Conservation (phyloP, 2,797 vertebrate species). For the Benthosema pterotum region DNA sequence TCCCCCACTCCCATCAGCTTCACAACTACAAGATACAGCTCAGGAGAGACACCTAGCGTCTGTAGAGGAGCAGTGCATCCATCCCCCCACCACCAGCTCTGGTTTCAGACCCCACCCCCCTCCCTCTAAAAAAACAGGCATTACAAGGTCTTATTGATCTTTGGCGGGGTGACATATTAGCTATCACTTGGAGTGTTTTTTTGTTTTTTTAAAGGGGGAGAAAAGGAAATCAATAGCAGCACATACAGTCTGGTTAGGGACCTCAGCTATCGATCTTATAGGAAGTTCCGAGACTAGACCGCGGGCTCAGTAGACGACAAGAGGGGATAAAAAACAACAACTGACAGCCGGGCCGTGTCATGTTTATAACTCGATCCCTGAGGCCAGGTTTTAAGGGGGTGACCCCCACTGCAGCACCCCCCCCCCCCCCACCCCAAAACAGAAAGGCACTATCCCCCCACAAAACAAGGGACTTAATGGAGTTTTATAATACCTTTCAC, state of each 20-base stretch:
- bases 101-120: constrained; percentile 62
- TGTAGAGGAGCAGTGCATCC: constrained; percentile 20
- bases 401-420: too few species aligned
- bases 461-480: too few species aligned
- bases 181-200: constrained; percentile 77
- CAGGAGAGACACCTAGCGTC: constrained; percentile 73
- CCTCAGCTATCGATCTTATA: constrained; percentile 80
- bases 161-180: constrained; percentile 74
- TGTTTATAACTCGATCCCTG: constrained; percentile 65
- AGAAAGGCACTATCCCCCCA: too few species aligned
- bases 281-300: constrained; percentile 67
- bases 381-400: constrained; percentile 68
- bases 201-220: constrained; percentile 72
- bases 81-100: constrained; percentile 35
- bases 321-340: constrained; percentile 5
- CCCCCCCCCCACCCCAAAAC: too few species aligned
- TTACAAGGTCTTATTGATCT: constrained; percentile 76
- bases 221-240: constrained; percentile 80
- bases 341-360: constrained; percentile 54
- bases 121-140: constrained; percentile 75
- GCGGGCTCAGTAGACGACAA: constrained; percentile 33
- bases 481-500: too few species aligned
- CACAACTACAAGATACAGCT: constrained; percentile 37
- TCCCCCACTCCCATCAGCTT: neutral
- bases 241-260: constrained; percentile 83